phyloP scores from a whole-genome alignment of 1,140 invertebrate species.

The Phymastichus coffea region DNA sequence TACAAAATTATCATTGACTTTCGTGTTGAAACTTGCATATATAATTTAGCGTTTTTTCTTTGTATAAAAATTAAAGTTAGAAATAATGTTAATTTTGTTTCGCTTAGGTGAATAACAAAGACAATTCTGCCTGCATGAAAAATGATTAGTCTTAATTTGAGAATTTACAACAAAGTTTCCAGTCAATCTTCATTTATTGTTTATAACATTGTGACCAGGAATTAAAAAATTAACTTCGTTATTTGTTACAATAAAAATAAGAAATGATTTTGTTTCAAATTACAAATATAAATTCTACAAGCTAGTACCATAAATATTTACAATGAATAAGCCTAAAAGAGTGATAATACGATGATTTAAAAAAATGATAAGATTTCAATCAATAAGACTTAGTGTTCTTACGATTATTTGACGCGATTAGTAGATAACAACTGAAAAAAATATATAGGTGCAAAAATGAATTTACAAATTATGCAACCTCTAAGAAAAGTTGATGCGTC shows the following conservation, averaged over 20 bases:
- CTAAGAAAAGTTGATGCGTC: not conserved
- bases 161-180: slow-evolving; percentile 10
- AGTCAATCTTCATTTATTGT: slow-evolving; percentile 2
- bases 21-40: not conserved
- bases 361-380: slow-evolving; percentile 8
- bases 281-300: slow-evolving; percentile 50
- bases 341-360: not conserved
- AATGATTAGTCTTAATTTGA: slow-evolving; percentile 12
- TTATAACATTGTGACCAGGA: slow-evolving; percentile 34
- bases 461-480: slow-evolving; percentile 18
- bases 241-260: slow-evolving; percentile 46
- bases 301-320: slow-evolving; percentile 52
- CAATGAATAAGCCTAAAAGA: slow-evolving; percentile 41
- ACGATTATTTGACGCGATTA: slow-evolving; percentile 11
- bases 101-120: slow-evolving; percentile 18
- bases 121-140: slow-evolving; percentile 31
- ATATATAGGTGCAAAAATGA: slow-evolving; percentile 4
- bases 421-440: slow-evolving; percentile 8
- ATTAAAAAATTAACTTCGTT: slow-evolving; percentile 48
- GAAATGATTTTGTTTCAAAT: slow-evolving; percentile 44
- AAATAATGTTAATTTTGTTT: not conserved
- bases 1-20: slow-evolving; percentile 10
- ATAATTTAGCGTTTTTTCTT: slow-evolving; percentile 13
- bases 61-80: slow-evolving; percentile 3
- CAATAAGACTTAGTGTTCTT: slow-evolving; percentile 4